Base-by-base conservation (phyloP, 1,140 invertebrate genomes). In the Drosophila elegans region DNA sequence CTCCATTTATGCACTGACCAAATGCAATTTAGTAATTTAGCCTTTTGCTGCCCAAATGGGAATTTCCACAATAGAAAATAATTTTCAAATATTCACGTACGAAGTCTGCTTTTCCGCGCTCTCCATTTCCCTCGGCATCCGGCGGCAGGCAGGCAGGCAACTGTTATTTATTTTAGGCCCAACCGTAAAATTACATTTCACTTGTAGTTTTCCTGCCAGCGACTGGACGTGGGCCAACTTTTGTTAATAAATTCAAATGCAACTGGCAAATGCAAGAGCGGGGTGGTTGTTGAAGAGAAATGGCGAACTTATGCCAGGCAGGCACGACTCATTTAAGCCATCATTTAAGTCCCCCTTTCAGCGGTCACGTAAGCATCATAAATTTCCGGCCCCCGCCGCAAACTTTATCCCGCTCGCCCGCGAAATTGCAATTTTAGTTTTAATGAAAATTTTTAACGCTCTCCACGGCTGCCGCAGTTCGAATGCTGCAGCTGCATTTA, bases 241-340 rank as follows among this genome's bases (percentile, higher is more conserved):
- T 80, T 75, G 78, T 80, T 80, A 80, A 80, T 80, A 80, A 80
- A 80, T 80, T 80, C 72, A 80, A 80, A 80, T 80, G 78, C 78
- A 80, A 73, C 62, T 63, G 77, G 56, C 46, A 66, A 68, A 54
- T 67, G 46, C 25, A 25, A 53, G 29, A 9, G 41, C 5, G 3
- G 2, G 4, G 1, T 3, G 7, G 3, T 4, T 1, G 3, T 1
- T 34, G 25, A 27, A 9, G 11, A 9, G 21, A 44, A 21, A 27
- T 4, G 38, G 59, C 7, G 12, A 69, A 57, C 68, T 72, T 71
- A 57, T 72, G 68, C 68, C 46, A 53, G 69, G 45, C 78, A 79
- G 69, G 76, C 76, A 79, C 77, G 76, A 79, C 77, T 79, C 77
- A 80, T 79, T 79, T 79, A 79, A 79, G 77, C 77, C 77, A 79